Percentiles rank a stretch among this genome's conserved stretches.
Conservation (phyloP, 2,888 invertebrate species). For the Melitaea athalia region DNA sequence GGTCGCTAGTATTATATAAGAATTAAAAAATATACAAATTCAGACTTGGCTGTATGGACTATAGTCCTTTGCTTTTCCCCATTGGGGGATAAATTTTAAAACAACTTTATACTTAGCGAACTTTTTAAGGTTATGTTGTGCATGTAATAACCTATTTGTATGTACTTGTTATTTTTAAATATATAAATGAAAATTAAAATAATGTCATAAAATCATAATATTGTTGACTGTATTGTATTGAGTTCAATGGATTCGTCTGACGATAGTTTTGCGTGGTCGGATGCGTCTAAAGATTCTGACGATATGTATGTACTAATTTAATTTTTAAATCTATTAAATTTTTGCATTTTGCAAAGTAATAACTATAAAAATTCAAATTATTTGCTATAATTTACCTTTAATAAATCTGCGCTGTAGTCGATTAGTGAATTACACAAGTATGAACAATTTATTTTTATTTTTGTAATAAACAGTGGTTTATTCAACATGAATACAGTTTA, state of each 20-base stretch:
- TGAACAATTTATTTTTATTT: too few species aligned
- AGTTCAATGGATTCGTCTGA: constrained; percentile 54
- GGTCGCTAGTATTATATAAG: too few species aligned
- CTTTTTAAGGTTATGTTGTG: not conserved
- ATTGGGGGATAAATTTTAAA: too few species aligned
- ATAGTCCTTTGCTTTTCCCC: not conserved
- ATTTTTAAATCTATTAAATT: not conserved
- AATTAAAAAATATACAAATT: too few species aligned
- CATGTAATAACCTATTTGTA: not conserved
- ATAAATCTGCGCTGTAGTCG: too few species aligned
- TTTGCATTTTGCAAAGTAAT: too few species aligned
- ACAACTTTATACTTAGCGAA: too few species aligned
- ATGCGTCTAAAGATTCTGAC: constrained; percentile 50
- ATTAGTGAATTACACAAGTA: too few species aligned
- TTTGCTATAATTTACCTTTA: too few species aligned
- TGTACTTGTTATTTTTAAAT: not conserved
- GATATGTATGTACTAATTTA: constrained; percentile 47
- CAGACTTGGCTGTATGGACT: not conserved
- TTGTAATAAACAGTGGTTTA: too few species aligned
- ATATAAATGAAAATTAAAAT: not conserved
- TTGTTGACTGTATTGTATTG: not conserved
- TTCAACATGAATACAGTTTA: too few species aligned
- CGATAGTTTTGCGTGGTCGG: constrained; percentile 59
- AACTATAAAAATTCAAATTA: too few species aligned
- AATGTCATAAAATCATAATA: not conserved